phyloP scores from a whole-genome alignment of 2,888 invertebrate species.

The Apotomis capreana region DNA sequence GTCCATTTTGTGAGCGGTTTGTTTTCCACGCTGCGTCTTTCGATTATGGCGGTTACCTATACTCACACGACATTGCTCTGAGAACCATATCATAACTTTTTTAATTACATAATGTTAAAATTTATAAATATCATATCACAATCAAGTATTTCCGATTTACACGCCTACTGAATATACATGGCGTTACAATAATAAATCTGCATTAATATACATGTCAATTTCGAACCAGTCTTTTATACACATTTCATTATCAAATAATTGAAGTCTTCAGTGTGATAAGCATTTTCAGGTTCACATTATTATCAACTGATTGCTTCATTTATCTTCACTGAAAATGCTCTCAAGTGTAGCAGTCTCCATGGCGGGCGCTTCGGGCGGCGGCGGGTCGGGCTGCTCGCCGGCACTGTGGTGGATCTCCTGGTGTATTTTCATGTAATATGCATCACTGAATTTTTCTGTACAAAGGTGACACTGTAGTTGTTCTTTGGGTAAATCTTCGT shows the following conservation, averaged over 20 bases:
- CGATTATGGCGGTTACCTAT: no score
- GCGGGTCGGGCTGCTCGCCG: conserved; percentile 9
- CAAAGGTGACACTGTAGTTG: conserved; percentile 51
- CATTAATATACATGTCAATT: not conserved
- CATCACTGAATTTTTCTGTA: conserved; percentile 53
- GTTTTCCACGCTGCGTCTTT: no score
- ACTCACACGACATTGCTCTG: no score
- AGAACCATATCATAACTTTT: no score
- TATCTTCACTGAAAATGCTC: conserved; percentile 41
- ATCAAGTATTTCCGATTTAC: no score
- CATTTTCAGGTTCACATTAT: not conserved
- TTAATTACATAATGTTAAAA: no score
- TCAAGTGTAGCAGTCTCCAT: conserved; percentile 37
- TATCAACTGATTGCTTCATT: conserved; percentile 16
- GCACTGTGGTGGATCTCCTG: conserved; percentile 56
- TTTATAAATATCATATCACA: no score
- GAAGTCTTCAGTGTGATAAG: not conserved
- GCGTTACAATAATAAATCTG: no score
- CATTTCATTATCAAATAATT: not conserved
- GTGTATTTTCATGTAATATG: conserved; percentile 61
- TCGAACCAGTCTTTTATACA: conserved; percentile 2
- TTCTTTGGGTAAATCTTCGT: conserved; percentile 41
- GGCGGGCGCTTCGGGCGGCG: not conserved
- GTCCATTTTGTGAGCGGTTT: no score
- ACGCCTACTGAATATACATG: not conserved